Evolutionary conservation across 2,888 invertebrate genomes (phyloP).

Genomic region (Drosophila kambysellisi): DNA sequence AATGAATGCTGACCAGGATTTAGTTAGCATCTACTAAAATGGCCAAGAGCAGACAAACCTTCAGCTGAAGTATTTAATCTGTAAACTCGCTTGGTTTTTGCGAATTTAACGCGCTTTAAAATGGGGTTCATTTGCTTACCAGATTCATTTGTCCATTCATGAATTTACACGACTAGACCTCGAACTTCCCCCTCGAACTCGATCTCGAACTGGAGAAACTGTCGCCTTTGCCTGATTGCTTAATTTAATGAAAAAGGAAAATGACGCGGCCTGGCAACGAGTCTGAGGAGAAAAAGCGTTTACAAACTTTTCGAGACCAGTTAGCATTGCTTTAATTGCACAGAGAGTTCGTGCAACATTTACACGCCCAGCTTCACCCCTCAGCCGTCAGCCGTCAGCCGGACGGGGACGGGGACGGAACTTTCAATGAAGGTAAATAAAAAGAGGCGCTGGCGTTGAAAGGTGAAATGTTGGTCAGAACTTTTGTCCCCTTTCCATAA

Average conservation of each 20-base stretch:
- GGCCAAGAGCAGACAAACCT: background rate
- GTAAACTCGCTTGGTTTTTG: background rate
- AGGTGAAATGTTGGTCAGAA: slow-evolving; percentile 47
- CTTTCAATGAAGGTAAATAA: slow-evolving; percentile 40
- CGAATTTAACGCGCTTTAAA: background rate
- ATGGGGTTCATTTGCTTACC: background rate
- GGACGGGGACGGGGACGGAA: slow-evolving; percentile 18
- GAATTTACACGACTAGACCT: slow-evolving; percentile 4
- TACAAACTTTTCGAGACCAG: slow-evolving; percentile 46
- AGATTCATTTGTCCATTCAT: background rate
- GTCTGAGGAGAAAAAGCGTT: slow-evolving; percentile 8
- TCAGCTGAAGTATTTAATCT: slow-evolving; percentile 11
- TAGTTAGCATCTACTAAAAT: slow-evolving; percentile 8
- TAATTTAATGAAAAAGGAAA: slow-evolving; percentile 50
- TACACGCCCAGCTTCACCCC: slow-evolving; percentile 18
- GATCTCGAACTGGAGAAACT: slow-evolving; percentile 6
- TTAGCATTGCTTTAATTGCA: slow-evolving; percentile 60
- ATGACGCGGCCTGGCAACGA: slow-evolving; percentile 14
- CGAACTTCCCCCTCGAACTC: background rate
- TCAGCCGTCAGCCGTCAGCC: background rate
- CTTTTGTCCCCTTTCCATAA: slow-evolving; percentile 16
- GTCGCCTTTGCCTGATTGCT: slow-evolving; percentile 49
- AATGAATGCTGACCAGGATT: slow-evolving; percentile 52
- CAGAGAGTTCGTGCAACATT: slow-evolving; percentile 25
- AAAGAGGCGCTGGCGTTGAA: slow-evolving; percentile 29